phyloP scores from a whole-genome alignment of 2,797 vertebrate species.

The Artibeus jamaicensis region DNA sequence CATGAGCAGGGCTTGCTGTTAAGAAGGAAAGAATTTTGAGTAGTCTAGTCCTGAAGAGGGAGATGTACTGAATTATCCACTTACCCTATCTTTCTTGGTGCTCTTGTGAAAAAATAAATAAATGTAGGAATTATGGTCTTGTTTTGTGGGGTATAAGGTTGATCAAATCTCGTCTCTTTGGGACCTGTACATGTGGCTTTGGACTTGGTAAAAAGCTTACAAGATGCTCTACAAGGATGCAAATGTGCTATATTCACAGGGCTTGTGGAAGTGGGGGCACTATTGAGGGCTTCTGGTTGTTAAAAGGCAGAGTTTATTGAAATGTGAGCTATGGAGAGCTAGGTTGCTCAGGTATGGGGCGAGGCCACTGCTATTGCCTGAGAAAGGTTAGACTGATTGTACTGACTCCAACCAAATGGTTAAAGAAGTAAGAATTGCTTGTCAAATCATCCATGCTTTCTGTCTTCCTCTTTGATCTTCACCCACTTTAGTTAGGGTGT shows the following conservation, averaged over 20 bases:
- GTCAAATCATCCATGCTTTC: neutral
- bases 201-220: neutral
- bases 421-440: neutral
- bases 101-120: neutral
- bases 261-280: neutral
- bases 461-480: neutral
- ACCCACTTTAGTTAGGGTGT: neutral
- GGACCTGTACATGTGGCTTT: neutral
- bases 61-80: neutral
- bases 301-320: neutral
- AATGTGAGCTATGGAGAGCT: neutral
- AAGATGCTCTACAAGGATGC: neutral
- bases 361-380: neutral
- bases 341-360: neutral
- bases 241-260: neutral
- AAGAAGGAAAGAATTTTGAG: constrained; percentile 41
- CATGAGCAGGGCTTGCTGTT: constrained; percentile 3
- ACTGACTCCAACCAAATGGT: neutral
- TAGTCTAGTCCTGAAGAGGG: neutral
- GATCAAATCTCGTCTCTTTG: neutral
- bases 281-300: neutral
- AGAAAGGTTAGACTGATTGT: neutral
- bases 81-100: neutral
- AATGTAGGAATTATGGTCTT: neutral
- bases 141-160: neutral